Percentiles rank a stretch among this genome's conserved stretches.
These are phyloP conservation scores for Tetanocera ferruginea DNA, from an alignment of 2,888 invertebrate genomes.

Conservation along the genomic window DNA sequence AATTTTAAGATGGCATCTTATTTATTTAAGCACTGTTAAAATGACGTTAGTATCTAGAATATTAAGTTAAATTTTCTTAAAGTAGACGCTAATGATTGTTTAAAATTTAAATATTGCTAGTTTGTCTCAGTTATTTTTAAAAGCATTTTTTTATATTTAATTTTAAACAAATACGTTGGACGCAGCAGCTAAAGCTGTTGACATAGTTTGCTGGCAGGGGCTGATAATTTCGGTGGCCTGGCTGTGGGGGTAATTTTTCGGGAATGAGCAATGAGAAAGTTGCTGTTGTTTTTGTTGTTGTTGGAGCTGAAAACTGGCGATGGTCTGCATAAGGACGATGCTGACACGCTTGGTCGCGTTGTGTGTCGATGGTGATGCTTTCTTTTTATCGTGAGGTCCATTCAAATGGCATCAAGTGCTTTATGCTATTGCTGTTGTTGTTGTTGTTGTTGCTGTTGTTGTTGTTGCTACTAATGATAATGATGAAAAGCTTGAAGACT, in stretches of 20 bases:
- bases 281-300: background rate
- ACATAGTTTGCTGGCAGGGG: background rate
- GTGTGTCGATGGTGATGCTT: background rate
- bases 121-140: no score
- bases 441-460: background rate
- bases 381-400: conserved; percentile 15
- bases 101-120: no score
- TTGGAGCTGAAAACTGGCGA: no score
- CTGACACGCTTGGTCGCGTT: conserved; percentile 1
- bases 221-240: background rate
- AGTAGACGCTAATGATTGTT: no score
- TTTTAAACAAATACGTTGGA: no score
- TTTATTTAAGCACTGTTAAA: no score
- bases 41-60: no score
- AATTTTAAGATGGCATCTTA: no score
- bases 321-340: no score
- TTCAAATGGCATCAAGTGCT: conserved; percentile 10
- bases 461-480: background rate
- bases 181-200: no score
- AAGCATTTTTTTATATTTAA: no score
- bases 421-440: conserved; percentile 2
- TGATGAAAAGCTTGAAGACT: background rate
- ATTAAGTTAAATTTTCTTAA: no score
- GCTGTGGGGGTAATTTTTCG: background rate
- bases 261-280: background rate